Evolutionary conservation across 2,888 invertebrate species (phyloP).

Genomic region (Zelleria hepariella): DNA sequence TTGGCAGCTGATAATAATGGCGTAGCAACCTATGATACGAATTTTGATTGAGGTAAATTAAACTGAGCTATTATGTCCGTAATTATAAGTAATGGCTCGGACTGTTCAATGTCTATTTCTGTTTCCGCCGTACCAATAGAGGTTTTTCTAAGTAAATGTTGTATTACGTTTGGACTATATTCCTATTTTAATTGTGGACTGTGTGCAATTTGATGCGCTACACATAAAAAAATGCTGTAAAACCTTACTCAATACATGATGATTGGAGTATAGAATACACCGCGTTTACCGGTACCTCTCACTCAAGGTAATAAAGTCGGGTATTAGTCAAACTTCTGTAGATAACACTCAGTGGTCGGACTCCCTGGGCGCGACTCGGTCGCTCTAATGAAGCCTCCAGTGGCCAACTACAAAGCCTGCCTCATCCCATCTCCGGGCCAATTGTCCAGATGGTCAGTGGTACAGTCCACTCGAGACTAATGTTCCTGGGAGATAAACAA

Average conservation of each 20-base stretch:
- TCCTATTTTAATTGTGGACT: no score
- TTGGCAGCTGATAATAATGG: no score
- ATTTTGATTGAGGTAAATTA: no score
- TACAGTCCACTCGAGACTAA: not conserved
- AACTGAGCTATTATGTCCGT: no score
- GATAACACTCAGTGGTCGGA: not conserved
- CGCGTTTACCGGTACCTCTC: not conserved
- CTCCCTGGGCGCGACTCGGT: conserved; percentile 24
- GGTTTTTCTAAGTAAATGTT: no score
- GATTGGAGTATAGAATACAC: not conserved
- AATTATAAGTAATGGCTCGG: no score
- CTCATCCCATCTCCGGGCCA: conserved; percentile 10
- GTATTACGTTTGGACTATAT: no score
- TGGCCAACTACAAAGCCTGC: conserved; percentile 33
- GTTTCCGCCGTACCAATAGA: no score
- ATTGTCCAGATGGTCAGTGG: not conserved
- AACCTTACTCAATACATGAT: not conserved
- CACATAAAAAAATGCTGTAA: no score
- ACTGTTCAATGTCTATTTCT: no score
- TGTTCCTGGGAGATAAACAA: not conserved
- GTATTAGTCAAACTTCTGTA: not conserved
- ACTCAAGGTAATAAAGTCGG: not conserved
- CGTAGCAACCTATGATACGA: no score
- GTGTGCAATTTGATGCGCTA: no score
- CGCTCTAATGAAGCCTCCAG: conserved; percentile 54